A percentile compares a stretch with the other conserved stretches of the same genome.
These are phyloP conservation scores for Melanostigma gelatinosum DNA, from an alignment of 2,113 vertebrate genomes.

Conservation along the genomic window DNA sequence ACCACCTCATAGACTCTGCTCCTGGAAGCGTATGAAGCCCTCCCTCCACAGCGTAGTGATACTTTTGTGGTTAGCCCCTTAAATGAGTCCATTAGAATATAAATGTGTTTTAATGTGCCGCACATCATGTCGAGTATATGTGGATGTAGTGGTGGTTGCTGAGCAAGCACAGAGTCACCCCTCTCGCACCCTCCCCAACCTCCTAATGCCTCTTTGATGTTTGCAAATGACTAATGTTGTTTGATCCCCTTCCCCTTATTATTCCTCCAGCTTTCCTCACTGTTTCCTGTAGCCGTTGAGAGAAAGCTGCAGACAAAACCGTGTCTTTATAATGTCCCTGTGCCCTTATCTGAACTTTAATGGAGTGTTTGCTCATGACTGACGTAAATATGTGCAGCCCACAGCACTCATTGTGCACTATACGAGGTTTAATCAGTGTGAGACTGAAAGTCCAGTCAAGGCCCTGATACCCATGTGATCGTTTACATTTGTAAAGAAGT, in stretches of 20 bases:
- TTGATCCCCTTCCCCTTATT: constrained; percentile 42
- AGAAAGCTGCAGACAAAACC: constrained; percentile 9
- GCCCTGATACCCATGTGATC: not conserved
- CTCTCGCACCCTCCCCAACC: not conserved
- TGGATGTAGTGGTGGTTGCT: constrained; percentile 57
- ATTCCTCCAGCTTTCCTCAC: constrained; percentile 29
- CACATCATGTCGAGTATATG: constrained; percentile 37
- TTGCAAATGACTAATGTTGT: constrained; percentile 53
- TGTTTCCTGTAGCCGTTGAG: constrained; percentile 27
- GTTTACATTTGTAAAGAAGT: not conserved
- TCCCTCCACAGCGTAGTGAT: not conserved
- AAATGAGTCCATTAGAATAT: constrained; percentile 44
- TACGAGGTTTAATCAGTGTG: not conserved
- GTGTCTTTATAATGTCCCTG: not conserved
- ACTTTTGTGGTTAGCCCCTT: constrained; percentile 41
- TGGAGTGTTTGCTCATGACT: constrained; percentile 2
- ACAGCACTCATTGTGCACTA: not conserved
- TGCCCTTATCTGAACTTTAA: constrained; percentile 24
- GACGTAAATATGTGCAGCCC: constrained; percentile 12
- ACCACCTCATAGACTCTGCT: constrained; percentile 68
- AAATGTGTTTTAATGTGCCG: constrained; percentile 27
- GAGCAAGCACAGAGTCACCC: constrained; percentile 48
- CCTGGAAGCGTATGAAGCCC: constrained; percentile 40
- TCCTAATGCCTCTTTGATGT: constrained; percentile 47
- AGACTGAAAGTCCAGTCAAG: not conserved